Evolutionary conservation across 2,113 vertebrate species (phyloP), one percentile per base, ranked within the genome.

Genomic region (Geococcyx californianus): DNA sequence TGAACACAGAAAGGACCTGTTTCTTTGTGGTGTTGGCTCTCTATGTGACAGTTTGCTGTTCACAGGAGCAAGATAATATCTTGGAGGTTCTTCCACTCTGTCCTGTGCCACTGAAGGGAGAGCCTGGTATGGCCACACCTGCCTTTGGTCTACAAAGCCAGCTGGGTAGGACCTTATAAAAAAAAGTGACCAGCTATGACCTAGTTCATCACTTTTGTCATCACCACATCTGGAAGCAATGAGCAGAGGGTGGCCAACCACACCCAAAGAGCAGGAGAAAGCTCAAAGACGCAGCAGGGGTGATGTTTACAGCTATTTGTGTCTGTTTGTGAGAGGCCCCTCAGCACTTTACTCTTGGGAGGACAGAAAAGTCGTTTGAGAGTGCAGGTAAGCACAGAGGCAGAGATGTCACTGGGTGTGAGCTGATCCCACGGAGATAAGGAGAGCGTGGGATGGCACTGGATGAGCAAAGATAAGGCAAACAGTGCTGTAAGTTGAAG

Each of bases 261-360:
- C 56, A 33, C 15, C 18, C 73, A 11, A 18, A 42, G 69, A 49
- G 44, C 54, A 68, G 74, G 25, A 80, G 36, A 9, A 76, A 38
- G 34, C 20, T 18, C 34, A 29, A n/a, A 33, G 74, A 10, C 9
- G 7, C 31, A 20, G 24, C 36, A 73, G 44, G 31, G 52, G 31
- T 47, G 38, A 15, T 2, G 0, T 38, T 34, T 60, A 10, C 34
- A 49, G 1, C 31, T 15, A 1, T 49, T 21, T 20, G 47, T 16
- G 1, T 9, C 21, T 36, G 1, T 51, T 33, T 28, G 38, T 9
- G 52, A 19, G 45, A 56, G 42, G 72, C 38, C 26, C 12, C 38
- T 67, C 60, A 29, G 47, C 38, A 15, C n/a, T 38, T 62, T 47
- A 4, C 26, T 11, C 55, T 28, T 26, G n/a, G 49, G 31, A 73